phyloP scores from a whole-genome alignment of 2,888 invertebrate species.

The Agonopterix arenella region DNA sequence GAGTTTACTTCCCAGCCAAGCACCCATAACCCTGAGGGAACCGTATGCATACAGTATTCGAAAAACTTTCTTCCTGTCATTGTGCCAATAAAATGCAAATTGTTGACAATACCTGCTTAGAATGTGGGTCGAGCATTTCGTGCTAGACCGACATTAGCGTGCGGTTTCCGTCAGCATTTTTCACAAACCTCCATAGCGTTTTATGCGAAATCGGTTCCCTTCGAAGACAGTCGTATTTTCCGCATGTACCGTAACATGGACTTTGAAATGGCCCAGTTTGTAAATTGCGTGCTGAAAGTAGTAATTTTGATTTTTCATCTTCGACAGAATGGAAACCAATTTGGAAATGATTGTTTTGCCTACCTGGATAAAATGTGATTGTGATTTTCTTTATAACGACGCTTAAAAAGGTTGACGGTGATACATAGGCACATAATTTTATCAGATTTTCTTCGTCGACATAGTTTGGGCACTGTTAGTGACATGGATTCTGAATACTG shows the following conservation, averaged over 20 bases:
- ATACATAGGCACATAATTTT: no score
- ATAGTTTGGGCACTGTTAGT: no score
- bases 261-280: background rate
- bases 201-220: conserved; percentile 49
- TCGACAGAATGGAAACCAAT: background rate
- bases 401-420: no score
- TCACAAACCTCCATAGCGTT: conserved; percentile 45
- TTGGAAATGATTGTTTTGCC: background rate
- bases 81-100: conserved; percentile 10
- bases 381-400: no score
- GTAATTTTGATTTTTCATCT: background rate
- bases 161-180: conserved; percentile 45
- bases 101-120: conserved; percentile 9
- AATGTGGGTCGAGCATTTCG: conserved; percentile 53
- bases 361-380: no score
- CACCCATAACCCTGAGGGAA: background rate
- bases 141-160: conserved; percentile 52
- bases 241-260: background rate
- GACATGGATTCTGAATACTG: no score
- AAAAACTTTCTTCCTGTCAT: conserved; percentile 1
- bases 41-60: background rate
- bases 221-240: background rate
- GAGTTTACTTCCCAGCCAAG: no score
- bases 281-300: background rate
- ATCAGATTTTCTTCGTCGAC: no score